A percentile compares a stretch with the other conserved stretches of the same genome.
Evolutionary conservation across 2,888 invertebrate species (phyloP).

Genomic region (Xiphydria camelus): DNA sequence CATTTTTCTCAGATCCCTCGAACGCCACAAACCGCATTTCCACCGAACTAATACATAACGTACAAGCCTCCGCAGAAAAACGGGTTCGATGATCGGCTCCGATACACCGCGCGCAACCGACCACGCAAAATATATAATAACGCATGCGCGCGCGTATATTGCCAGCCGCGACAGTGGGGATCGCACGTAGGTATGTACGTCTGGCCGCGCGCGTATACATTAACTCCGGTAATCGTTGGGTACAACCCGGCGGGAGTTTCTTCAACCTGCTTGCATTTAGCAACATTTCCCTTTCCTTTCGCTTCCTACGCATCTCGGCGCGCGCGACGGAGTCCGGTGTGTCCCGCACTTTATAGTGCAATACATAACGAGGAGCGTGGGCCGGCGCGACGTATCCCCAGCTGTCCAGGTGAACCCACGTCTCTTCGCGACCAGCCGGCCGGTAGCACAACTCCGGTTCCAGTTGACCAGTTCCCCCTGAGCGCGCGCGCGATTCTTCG

Average conservation of each 20-base stretch:
- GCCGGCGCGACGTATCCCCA: slow-evolving; percentile 39
- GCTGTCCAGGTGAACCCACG: slow-evolving; percentile 42
- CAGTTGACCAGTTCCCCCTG: slow-evolving; percentile 38
- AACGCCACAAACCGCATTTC: no score
- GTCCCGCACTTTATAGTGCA: slow-evolving; percentile 43
- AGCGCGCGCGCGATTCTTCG: not conserved
- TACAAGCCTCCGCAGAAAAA: no score
- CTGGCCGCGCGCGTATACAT: no score
- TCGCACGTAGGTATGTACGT: no score
- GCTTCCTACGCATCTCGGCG: slow-evolving; percentile 42
- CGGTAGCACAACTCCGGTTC: slow-evolving; percentile 43
- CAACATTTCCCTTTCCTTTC: slow-evolving; percentile 38
- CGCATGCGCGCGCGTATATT: no score
- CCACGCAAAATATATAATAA: no score
- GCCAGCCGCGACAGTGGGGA: no score
- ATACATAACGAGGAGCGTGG: slow-evolving; percentile 38
- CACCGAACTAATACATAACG: no score
- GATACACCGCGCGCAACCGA: no score
- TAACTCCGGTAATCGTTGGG: not conserved
- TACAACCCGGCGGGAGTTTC: slow-evolving; percentile 17
- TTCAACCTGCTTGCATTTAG: slow-evolving; percentile 34
- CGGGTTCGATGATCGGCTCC: no score
- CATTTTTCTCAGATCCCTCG: no score
- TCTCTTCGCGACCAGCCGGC: slow-evolving; percentile 27
- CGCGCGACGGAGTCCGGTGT: slow-evolving; percentile 21